Evolutionary conservation across 1,140 invertebrate genomes (phyloP).

Genomic region (Portunus trituberculatus): DNA sequence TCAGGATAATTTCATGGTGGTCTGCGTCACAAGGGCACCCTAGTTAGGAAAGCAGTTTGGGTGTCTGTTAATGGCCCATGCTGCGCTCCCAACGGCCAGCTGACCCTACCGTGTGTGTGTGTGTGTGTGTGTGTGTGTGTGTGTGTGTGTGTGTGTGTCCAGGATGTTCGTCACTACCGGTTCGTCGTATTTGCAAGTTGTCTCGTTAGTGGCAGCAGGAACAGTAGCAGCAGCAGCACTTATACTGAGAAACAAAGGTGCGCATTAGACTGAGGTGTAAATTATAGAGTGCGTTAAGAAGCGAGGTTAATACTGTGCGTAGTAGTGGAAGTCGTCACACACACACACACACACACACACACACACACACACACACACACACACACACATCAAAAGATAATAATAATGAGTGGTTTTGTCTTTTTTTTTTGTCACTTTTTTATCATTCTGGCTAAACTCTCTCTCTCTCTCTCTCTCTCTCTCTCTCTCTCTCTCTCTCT

Average conservation of each 20-base stretch:
- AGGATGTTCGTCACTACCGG: too few relatives aligned
- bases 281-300: too few relatives aligned
- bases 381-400: not conserved
- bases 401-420: not conserved
- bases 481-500: not conserved
- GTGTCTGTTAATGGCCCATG: not conserved
- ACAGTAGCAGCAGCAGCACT: too few relatives aligned
- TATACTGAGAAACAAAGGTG: too few relatives aligned
- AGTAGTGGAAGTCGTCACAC: too few relatives aligned
- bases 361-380: too few relatives aligned
- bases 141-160: too few relatives aligned
- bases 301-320: too few relatives aligned
- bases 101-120: conserved; percentile 25
- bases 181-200: too few relatives aligned
- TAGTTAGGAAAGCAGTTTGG: not conserved
- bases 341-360: too few relatives aligned
- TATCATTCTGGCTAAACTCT: not conserved
- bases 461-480: not conserved
- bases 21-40: not conserved
- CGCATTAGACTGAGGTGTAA: too few relatives aligned
- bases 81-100: not conserved
- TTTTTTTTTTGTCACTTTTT: not conserved
- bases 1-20: not conserved
- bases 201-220: too few relatives aligned
- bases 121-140: conserved; percentile 7